Evolutionary conservation across 2,113 vertebrate species (phyloP).

Genomic region (Ictalurus punctatus): DNA sequence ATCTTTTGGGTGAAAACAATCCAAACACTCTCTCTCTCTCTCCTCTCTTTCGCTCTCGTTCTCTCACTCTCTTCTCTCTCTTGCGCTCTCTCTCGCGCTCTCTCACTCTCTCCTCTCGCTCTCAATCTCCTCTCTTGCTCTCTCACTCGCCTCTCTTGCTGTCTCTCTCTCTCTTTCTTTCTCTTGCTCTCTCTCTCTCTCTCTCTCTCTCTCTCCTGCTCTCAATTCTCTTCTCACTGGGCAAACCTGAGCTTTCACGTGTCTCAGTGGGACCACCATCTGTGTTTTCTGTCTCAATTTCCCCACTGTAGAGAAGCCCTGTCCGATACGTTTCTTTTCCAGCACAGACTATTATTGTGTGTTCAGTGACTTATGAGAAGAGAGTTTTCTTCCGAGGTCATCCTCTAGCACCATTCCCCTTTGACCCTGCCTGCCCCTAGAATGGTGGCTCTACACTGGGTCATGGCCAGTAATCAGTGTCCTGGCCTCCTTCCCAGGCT

Average conservation of each 20-base stretch:
- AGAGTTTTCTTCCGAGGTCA: slow-evolving; percentile 64
- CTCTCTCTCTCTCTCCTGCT: no score
- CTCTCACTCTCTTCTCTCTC: no score
- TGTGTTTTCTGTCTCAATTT: slow-evolving; percentile 68
- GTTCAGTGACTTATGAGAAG: slow-evolving; percentile 34
- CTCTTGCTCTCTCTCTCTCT: no score
- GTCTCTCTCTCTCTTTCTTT: background rate
- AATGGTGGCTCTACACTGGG: slow-evolving; percentile 65
- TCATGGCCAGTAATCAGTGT: slow-evolving; percentile 71
- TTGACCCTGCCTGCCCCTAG: slow-evolving; percentile 67
- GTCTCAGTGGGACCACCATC: slow-evolving; percentile 46
- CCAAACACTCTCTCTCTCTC: no score
- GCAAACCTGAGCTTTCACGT: background rate
- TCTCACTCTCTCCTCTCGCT: no score
- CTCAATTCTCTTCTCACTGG: background rate
- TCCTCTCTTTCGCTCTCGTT: no score
- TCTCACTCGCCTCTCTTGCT: no score
- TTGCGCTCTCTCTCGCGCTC: no score
- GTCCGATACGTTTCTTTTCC: slow-evolving; percentile 26
- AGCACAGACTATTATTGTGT: slow-evolving; percentile 63
- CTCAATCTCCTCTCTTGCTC: no score
- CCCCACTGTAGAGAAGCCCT: slow-evolving; percentile 53
- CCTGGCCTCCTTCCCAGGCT: slow-evolving; percentile 71
- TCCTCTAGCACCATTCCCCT: slow-evolving; percentile 63
- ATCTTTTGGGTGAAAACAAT: background rate